Evolutionary conservation across 2,113 vertebrate genomes (phyloP).

Genomic region (Eonycteris spelaea): DNA sequence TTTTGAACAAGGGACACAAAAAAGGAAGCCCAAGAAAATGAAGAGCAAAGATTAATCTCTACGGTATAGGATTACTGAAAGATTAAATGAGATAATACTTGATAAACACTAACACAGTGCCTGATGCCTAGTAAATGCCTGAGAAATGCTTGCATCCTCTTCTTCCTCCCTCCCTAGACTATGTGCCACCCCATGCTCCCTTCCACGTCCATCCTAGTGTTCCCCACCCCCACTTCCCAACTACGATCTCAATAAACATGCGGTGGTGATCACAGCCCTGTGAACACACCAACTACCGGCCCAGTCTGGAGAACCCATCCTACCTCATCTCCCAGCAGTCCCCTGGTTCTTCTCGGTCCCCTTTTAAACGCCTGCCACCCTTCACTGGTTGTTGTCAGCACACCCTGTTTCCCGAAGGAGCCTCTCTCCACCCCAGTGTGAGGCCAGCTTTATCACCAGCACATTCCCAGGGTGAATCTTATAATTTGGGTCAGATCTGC

Average conservation of each 20-base stretch:
- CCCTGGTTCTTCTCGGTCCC: background rate
- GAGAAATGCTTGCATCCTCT: background rate
- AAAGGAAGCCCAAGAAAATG: background rate
- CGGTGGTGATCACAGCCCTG: background rate
- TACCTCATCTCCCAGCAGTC: background rate
- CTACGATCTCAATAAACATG: background rate
- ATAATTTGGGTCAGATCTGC: background rate
- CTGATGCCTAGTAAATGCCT: background rate
- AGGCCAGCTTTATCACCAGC: background rate
- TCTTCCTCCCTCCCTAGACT: background rate
- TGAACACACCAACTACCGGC: background rate
- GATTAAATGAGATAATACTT: background rate
- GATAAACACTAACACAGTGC: background rate
- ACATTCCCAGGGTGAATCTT: background rate
- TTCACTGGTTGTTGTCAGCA: background rate
- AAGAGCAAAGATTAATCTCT: background rate
- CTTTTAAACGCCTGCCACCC: background rate
- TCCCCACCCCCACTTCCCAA: background rate
- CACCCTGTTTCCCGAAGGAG: background rate
- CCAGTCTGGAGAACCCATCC: background rate
- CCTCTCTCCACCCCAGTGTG: background rate
- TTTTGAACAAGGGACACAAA: constrained; percentile 12
- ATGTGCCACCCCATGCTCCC: background rate
- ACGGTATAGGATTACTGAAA: background rate
- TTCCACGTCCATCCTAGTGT: background rate